These are phyloP conservation scores for Dolichopus griseipennis DNA, from an alignment of 2,888 invertebrate species.

Conservation along the genomic window DNA sequence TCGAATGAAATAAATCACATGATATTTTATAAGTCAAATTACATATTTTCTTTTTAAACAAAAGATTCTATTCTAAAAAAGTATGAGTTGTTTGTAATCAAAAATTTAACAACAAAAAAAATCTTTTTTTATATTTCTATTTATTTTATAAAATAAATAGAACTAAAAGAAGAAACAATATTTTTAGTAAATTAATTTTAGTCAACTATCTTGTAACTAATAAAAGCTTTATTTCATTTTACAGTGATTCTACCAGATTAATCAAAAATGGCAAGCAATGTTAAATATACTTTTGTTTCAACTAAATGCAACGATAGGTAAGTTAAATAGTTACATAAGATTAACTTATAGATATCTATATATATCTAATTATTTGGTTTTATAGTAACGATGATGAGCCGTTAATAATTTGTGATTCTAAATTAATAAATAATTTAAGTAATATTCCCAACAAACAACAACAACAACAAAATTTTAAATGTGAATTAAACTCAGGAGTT, in stretches of 20 bases:
- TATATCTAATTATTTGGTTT: neutral
- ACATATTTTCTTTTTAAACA: neutral
- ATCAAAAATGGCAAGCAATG: neutral
- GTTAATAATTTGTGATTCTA: neutral
- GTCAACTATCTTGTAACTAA: too few relatives aligned
- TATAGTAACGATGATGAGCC: neutral
- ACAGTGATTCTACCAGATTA: neutral
- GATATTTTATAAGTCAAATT: neutral
- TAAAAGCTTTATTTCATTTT: neutral
- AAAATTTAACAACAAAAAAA: neutral
- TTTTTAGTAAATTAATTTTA: neutral
- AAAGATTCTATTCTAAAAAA: neutral
- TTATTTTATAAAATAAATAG: neutral
- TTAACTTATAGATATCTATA: neutral
- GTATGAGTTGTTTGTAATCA: neutral
- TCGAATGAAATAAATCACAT: neutral
- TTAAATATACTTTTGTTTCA: neutral
- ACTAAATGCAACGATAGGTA: neutral
- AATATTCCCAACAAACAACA: too few relatives aligned
- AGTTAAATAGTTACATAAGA: neutral
- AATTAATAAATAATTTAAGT: neutral
- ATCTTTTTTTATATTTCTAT: neutral
- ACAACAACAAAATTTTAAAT: neutral
- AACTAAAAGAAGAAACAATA: too few relatives aligned
- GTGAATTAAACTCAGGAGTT: neutral